Percentiles rank a stretch among this genome's conserved stretches.
Evolutionary conservation across 2,797 vertebrate species (phyloP).

Genomic region (Nyctibius grandis): DNA sequence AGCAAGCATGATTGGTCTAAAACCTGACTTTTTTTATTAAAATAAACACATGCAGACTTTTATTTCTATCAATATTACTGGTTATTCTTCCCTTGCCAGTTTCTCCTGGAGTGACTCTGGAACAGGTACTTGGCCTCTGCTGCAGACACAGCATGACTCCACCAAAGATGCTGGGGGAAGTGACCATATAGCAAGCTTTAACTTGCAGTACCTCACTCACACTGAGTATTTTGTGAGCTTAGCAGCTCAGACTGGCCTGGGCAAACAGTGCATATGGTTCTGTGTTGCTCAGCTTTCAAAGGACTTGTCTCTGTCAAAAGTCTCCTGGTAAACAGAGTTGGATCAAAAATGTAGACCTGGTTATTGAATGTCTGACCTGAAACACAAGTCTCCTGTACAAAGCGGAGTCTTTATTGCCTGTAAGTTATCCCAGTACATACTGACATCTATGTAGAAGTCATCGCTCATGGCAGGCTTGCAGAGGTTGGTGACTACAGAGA

Average conservation of each 20-base stretch:
- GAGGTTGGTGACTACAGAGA: neutral
- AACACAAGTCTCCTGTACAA: neutral
- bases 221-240: neutral
- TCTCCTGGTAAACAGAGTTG: neutral
- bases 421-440: neutral
- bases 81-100: neutral
- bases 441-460: neutral
- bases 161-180: neutral
- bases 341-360: neutral
- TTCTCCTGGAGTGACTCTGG: neutral
- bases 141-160: neutral
- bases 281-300: neutral
- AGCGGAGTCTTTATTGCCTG: neutral
- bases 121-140: neutral
- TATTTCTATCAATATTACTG: neutral
- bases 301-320: neutral
- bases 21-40: neutral
- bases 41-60: neutral
- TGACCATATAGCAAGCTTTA: neutral
- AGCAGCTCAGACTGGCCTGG: neutral
- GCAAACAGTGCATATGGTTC: neutral
- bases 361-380: neutral
- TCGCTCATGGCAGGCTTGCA: neutral
- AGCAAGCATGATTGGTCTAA: neutral
- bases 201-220: neutral